Conservation (phyloP, 2,113 vertebrate genomes). For the Lamprotornis superbus region DNA sequence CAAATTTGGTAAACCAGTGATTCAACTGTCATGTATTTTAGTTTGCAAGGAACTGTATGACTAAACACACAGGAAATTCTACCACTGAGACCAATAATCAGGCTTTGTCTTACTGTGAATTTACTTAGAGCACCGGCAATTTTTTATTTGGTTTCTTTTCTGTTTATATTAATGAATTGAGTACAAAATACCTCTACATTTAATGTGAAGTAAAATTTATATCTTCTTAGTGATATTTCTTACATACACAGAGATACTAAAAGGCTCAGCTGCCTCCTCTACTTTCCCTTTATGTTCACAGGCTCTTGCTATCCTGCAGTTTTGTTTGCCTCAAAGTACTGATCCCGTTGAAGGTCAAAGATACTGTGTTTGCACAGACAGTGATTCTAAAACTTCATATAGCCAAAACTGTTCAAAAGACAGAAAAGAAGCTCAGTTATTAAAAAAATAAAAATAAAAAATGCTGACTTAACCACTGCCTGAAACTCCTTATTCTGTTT, state of each 20-base stretch:
- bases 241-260: background rate
- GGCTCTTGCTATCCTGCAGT: background rate
- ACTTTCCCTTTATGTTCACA: background rate
- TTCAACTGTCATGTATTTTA: background rate
- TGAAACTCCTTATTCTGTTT: background rate
- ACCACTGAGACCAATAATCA: background rate
- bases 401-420: background rate
- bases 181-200: background rate
- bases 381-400: background rate
- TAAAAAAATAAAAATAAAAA: no score
- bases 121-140: background rate
- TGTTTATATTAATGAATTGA: background rate
- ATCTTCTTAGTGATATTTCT: background rate
- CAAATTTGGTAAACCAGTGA: background rate
- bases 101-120: background rate
- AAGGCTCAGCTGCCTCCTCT: background rate
- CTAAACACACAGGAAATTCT: background rate
- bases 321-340: background rate
- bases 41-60: background rate
- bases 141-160: background rate
- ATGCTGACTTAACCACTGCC: no score
- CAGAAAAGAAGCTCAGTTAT: background rate
- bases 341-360: background rate
- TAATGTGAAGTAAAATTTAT: background rate
- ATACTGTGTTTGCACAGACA: background rate